Conservation (phyloP, 2,888 invertebrate species). For the Caenorhabditis macrosperma region DNA sequence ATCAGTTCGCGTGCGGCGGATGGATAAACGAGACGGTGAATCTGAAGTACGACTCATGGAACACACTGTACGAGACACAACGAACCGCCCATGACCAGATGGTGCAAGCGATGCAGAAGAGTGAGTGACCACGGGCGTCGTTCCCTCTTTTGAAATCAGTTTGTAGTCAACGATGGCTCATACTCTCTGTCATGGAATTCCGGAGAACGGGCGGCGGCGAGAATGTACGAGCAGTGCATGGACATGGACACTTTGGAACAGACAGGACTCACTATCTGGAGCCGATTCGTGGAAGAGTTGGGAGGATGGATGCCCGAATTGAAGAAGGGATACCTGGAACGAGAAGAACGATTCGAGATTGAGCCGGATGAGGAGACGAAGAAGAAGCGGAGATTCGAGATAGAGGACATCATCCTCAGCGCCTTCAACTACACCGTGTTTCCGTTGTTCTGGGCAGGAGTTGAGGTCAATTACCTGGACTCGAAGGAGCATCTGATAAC, state of each 20-base stretch:
- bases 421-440: conserved; percentile 65
- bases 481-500: conserved; percentile 62
- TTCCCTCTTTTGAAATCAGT: not conserved
- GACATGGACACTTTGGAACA: conserved; percentile 51
- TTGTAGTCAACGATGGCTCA: conserved; percentile 50
- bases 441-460: conserved; percentile 66
- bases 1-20: conserved; percentile 64
- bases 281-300: conserved; percentile 55
- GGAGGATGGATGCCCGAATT: conserved; percentile 68
- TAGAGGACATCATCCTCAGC: conserved; percentile 62
- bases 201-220: conserved; percentile 60
- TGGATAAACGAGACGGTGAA: conserved; percentile 66
- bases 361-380: conserved; percentile 39
- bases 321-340: conserved; percentile 16
- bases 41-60: conserved; percentile 61
- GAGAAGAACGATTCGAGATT: conserved; percentile 34
- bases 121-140: conserved; percentile 16
- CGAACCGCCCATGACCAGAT: conserved; percentile 58
- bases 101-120: conserved; percentile 59
- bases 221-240: conserved; percentile 63
- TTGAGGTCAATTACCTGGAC: conserved; percentile 63
- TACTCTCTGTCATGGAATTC: conserved; percentile 48
- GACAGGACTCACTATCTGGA: conserved; percentile 52
- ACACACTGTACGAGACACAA: conserved; percentile 62
- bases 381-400: conserved; percentile 39